Evolutionary conservation across 2,888 invertebrate genomes (phyloP).

Genomic region (Hydropsyche betteni): DNA sequence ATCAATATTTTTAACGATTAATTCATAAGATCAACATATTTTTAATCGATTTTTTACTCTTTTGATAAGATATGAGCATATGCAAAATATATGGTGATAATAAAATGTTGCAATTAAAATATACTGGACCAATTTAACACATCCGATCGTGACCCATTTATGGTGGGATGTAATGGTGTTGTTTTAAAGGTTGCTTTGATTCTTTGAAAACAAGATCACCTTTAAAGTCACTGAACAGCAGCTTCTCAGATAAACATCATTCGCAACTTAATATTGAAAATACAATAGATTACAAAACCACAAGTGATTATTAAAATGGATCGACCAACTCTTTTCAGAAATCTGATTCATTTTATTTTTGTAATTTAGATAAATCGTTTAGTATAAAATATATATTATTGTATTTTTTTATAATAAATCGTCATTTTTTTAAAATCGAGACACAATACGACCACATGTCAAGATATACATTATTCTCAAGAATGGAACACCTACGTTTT

Average conservation of each 20-base stretch:
- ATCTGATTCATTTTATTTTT: too few relatives aligned
- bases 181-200: constrained; percentile 31
- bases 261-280: background rate
- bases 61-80: too few relatives aligned
- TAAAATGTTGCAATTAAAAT: too few relatives aligned
- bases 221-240: constrained; percentile 22
- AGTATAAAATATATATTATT: too few relatives aligned
- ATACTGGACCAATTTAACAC: too few relatives aligned
- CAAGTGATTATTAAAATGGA: background rate
- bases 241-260: constrained; percentile 23
- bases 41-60: too few relatives aligned
- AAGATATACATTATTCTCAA: constrained; percentile 4
- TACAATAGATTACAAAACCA: too few relatives aligned
- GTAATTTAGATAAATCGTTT: too few relatives aligned
- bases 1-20: too few relatives aligned
- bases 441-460: background rate
- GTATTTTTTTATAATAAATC: too few relatives aligned
- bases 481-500: constrained; percentile 10
- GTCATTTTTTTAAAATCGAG: background rate
- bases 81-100: too few relatives aligned
- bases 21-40: too few relatives aligned
- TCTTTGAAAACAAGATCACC: constrained; percentile 35
- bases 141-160: constrained; percentile 3
- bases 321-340: background rate
- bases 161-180: background rate